Conservation (phyloP, 2,113 vertebrate species). For the Panurus biarmicus region DNA sequence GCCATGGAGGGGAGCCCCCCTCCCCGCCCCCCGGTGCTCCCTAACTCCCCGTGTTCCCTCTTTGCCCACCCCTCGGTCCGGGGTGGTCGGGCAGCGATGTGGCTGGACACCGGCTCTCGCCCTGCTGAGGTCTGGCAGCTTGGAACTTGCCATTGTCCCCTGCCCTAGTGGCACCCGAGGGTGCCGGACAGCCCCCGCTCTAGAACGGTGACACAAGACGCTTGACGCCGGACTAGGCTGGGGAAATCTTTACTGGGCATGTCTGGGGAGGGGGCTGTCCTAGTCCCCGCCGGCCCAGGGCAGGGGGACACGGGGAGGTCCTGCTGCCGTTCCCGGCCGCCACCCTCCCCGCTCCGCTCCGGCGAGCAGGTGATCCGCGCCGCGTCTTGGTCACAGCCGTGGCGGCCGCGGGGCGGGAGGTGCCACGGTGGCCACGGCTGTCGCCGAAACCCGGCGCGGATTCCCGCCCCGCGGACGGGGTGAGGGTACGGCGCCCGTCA, state of each 20-base stretch:
- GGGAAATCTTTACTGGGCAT: background rate
- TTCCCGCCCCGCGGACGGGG: rapidly evolving
- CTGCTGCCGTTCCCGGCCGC: background rate
- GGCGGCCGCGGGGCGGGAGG: background rate
- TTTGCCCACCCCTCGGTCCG: background rate
- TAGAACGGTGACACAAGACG: background rate
- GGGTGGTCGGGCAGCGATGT: rapidly evolving
- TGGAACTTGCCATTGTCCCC: rapidly evolving
- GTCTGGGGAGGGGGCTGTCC: background rate
- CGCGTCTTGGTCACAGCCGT: background rate
- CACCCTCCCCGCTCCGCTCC: background rate
- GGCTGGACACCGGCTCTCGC: background rate
- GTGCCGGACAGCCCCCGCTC: background rate
- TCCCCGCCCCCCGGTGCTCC: rapidly evolving
- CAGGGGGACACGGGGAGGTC: background rate
- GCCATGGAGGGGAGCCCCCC: too few relatives aligned
- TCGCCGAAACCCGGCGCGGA: background rate
- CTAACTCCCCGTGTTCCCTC: background rate
- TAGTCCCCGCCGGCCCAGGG: too few relatives aligned
- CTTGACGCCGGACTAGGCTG: background rate
- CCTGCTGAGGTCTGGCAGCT: background rate
- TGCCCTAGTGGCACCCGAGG: background rate
- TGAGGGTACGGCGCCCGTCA: background rate
- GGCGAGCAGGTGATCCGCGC: rapidly evolving
- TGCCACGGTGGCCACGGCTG: background rate